Percentiles rank a stretch among this genome's conserved stretches.
These are phyloP conservation scores for Dryas iulia DNA, from an alignment of 1,140 invertebrate species.

Conservation along the genomic window DNA sequence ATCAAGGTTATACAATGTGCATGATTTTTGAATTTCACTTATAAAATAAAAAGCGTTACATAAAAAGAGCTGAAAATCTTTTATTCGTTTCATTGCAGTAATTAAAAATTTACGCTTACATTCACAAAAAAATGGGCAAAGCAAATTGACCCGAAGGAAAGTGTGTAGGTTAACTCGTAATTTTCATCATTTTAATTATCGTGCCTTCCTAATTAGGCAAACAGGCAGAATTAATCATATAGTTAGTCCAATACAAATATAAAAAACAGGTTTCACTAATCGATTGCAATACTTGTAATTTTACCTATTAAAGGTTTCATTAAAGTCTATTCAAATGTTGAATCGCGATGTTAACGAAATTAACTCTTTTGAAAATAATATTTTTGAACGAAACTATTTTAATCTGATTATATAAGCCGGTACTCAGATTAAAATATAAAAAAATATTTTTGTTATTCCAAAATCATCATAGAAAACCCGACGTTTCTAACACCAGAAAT, in stretches of 20 bases:
- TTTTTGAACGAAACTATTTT: too few species aligned
- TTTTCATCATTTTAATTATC: not conserved
- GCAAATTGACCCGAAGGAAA: not conserved
- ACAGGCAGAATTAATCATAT: not conserved
- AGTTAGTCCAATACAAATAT: not conserved
- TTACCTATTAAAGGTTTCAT: constrained; percentile 30
- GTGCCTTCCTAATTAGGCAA: not conserved
- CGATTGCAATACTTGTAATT: constrained; percentile 6
- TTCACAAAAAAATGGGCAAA: not conserved
- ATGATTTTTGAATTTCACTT: too few species aligned
- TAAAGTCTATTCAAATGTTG: constrained; percentile 31
- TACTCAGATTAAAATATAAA: too few species aligned
- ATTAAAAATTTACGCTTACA: not conserved
- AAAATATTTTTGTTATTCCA: too few species aligned
- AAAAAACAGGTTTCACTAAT: constrained; percentile 7
- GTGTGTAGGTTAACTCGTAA: not conserved
- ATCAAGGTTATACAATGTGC: too few species aligned
- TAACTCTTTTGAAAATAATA: constrained; percentile 31
- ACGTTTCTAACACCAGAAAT: too few species aligned
- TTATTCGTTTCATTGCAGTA: not conserved
- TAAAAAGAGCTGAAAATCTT: not conserved
- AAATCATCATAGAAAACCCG: too few species aligned
- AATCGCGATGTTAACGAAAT: constrained; percentile 30
- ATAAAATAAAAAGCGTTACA: not conserved
- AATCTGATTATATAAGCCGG: too few species aligned